phyloP scores from a whole-genome alignment of 2,888 invertebrate species.

The Drosophila fungiperda region DNA sequence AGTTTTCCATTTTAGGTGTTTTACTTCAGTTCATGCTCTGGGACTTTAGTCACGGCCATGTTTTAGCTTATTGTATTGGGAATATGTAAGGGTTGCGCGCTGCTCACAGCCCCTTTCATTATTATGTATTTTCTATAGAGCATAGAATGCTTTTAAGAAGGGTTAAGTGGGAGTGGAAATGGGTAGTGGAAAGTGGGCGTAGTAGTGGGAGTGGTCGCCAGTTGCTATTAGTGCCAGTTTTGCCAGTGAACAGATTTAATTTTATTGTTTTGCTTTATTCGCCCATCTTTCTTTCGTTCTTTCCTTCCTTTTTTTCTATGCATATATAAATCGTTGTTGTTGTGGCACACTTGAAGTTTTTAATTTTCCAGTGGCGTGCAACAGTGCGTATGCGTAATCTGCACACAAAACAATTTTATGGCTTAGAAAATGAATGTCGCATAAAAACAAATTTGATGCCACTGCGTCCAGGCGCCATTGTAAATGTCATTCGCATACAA shows the following conservation, averaged over 20 bases:
- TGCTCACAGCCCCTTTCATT: constrained; percentile 42
- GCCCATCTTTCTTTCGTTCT: constrained; percentile 50
- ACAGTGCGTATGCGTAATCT: constrained; percentile 79
- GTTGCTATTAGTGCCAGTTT: constrained; percentile 73
- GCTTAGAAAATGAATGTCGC: constrained; percentile 72
- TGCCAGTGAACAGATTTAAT: constrained; percentile 78
- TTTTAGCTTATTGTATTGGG: constrained; percentile 76
- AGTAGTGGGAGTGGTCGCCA: constrained; percentile 22
- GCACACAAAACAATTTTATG: constrained; percentile 63
- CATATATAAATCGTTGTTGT: constrained; percentile 17
- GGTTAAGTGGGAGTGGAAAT: constrained; percentile 11
- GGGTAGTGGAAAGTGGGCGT: not conserved
- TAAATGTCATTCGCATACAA: constrained; percentile 64
- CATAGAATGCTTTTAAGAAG: constrained; percentile 29
- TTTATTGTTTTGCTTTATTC: constrained; percentile 79
- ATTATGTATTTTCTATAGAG: constrained; percentile 73
- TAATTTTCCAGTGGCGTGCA: constrained; percentile 68
- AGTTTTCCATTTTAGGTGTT: constrained; percentile 76
- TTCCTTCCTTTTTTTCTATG: not conserved
- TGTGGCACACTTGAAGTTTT: constrained; percentile 34
- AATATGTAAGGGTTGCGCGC: constrained; percentile 54
- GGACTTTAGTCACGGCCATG: constrained; percentile 59
- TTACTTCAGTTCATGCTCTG: constrained; percentile 59
- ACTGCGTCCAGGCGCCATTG: constrained; percentile 52
- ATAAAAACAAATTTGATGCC: constrained; percentile 61